Conservation (phyloP, 2,888 invertebrate genomes). For the Rhagonycha fulva region DNA sequence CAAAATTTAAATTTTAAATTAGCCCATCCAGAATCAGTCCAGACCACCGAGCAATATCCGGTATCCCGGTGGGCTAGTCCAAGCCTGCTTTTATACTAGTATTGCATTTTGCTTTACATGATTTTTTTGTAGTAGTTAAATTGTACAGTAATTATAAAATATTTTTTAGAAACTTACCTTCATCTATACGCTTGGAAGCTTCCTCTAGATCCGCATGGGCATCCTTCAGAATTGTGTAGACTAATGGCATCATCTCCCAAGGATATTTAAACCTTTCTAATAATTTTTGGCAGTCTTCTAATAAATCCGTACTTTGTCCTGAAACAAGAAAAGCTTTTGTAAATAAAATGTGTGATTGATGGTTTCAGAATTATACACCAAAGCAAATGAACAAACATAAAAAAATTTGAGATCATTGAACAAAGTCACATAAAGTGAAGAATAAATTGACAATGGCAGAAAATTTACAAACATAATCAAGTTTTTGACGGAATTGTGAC, state of each 20-base stretch:
- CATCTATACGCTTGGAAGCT: conserved; percentile 74
- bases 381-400: no score
- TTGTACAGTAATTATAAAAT: neutral
- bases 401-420: no score
- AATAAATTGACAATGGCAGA: no score
- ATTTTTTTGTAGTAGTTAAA: neutral
- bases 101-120: neutral
- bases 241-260: conserved; percentile 80
- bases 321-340: conserved; percentile 32
- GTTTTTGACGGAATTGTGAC: no score
- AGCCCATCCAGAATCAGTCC: neutral
- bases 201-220: conserved; percentile 75
- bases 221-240: conserved; percentile 79
- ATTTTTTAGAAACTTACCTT: conserved; percentile 61
- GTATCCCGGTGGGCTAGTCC: neutral
- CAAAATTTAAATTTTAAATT: neutral
- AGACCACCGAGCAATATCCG: neutral
- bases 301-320: conserved; percentile 58
- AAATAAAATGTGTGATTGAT: no score
- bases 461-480: no score
- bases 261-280: conserved; percentile 78
- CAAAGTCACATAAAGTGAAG: no score
- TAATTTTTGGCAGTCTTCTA: conserved; percentile 76
- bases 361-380: no score
- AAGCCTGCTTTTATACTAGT: neutral